phyloP scores from a whole-genome alignment of 2,797 vertebrate species.

The Sebastes taczanowskii region DNA sequence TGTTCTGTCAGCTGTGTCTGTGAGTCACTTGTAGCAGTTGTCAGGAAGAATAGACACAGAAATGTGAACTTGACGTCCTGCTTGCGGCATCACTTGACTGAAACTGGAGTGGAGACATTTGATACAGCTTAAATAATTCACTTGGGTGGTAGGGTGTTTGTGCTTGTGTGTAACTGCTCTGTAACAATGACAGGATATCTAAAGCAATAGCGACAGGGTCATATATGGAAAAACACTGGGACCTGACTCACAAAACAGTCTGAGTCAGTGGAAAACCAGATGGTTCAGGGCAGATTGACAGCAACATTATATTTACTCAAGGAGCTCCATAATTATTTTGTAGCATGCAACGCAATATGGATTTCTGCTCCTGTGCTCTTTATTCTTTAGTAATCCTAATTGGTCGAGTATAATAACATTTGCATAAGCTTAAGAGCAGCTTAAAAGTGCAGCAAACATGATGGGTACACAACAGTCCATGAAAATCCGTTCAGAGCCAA shows the following conservation, averaged over 20 bases:
- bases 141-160: background rate
- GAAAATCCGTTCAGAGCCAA: constrained; percentile 3
- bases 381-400: constrained; percentile 14
- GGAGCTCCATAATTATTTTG: background rate
- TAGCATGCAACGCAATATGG: background rate
- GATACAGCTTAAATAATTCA: constrained; percentile 81
- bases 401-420: constrained; percentile 2
- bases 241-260: constrained; percentile 38
- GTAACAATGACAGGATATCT: constrained; percentile 80
- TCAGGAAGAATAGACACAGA: constrained; percentile 56
- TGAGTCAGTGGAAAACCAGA: constrained; percentile 55
- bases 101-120: constrained; percentile 68
- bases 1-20: constrained; percentile 33
- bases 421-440: background rate
- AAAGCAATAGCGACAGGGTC: constrained; percentile 42
- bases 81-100: constrained; percentile 57
- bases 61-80: constrained; percentile 62
- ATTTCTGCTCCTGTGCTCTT: background rate
- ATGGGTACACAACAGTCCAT: too few species aligned
- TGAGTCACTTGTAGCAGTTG: constrained; percentile 57
- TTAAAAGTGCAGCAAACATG: background rate
- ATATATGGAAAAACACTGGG: constrained; percentile 64
- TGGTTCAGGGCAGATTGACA: constrained; percentile 26
- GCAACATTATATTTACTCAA: constrained; percentile 5
- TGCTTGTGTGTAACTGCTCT: constrained; percentile 20